Conservation (phyloP, 1,140 invertebrate genomes). For the Eurosta solidaginis region DNA sequence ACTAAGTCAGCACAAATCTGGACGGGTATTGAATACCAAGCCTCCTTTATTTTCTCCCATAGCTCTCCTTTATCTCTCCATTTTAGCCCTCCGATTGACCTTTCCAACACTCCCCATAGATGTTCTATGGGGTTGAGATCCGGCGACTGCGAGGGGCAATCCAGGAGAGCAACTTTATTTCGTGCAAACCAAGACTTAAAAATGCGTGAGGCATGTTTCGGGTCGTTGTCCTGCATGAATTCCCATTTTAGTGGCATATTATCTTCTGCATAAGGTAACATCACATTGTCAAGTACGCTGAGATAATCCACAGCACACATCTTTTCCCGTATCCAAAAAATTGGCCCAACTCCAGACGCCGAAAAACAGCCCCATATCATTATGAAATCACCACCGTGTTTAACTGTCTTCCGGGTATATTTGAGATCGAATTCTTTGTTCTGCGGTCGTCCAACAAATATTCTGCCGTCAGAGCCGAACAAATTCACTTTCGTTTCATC, state of each 20-base stretch:
- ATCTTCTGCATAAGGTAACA: too few relatives aligned
- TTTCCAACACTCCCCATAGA: too few relatives aligned
- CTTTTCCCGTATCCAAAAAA: constrained; percentile 35
- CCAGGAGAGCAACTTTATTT: constrained; percentile 38
- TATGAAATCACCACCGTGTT: constrained; percentile 39
- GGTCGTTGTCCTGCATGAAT: constrained; percentile 47
- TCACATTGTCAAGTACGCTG: constrained; percentile 39
- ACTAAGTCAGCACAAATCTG: too few relatives aligned
- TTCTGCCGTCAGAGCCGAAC: constrained; percentile 35
- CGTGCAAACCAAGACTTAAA: constrained; percentile 35
- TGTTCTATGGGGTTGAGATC: too few relatives aligned
- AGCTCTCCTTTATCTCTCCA: too few relatives aligned
- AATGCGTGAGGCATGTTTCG: constrained; percentile 41
- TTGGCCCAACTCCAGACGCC: constrained; percentile 34
- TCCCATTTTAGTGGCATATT: too few relatives aligned
- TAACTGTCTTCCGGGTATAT: constrained; percentile 46
- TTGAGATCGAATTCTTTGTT: constrained; percentile 30
- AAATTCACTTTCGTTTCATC: constrained; percentile 30
- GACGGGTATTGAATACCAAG: too few relatives aligned
- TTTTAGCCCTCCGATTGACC: too few relatives aligned
- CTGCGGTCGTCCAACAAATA: constrained; percentile 33
- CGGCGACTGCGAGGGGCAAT: constrained; percentile 47
- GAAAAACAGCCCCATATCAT: constrained; percentile 56
- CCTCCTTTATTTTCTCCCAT: too few relatives aligned
- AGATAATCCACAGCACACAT: constrained; percentile 35